Percentiles rank a stretch among this genome's conserved stretches.
These are phyloP conservation scores for Cryptotermes secundus DNA, from an alignment of 1,140 invertebrate species.

Conservation along the genomic window DNA sequence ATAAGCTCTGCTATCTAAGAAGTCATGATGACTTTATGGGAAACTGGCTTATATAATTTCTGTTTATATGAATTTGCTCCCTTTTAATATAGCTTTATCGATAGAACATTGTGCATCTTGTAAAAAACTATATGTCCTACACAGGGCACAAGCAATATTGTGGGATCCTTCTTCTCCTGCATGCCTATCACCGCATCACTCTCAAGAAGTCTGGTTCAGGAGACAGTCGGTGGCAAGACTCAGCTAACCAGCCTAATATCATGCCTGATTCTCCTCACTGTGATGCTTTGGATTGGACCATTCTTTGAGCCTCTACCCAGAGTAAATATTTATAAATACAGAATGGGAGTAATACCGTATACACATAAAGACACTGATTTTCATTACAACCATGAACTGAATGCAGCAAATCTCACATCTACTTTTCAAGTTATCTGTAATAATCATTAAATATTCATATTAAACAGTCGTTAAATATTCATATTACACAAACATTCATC, in stretches of 20 bases:
- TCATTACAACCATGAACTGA: too few relatives aligned
- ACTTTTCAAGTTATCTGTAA: too few relatives aligned
- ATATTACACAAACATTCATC: too few relatives aligned
- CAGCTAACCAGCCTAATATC: conserved; percentile 76
- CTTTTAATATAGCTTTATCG: background rate
- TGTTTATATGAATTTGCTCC: background rate
- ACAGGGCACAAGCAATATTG: conserved; percentile 73
- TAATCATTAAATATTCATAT: too few relatives aligned
- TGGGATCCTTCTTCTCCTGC: conserved; percentile 83
- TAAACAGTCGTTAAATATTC: too few relatives aligned
- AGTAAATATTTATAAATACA: conserved; percentile 50
- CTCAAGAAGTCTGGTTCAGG: conserved; percentile 79
- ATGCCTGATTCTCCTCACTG: conserved; percentile 65
- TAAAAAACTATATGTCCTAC: conserved; percentile 38
- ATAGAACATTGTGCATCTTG: too few relatives aligned
- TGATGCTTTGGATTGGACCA: conserved; percentile 81
- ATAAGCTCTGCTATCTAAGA: too few relatives aligned
- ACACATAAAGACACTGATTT: too few relatives aligned
- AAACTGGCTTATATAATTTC: background rate
- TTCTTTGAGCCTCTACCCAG: conserved; percentile 79
- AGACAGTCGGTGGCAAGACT: conserved; percentile 76
- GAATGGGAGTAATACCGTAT: background rate
- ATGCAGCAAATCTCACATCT: too few relatives aligned
- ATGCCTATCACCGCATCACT: conserved; percentile 82
- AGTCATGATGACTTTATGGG: too few relatives aligned